These are phyloP conservation scores for Acridotheres tristis DNA, from an alignment of 2,797 vertebrate species.

Conservation along the genomic window DNA sequence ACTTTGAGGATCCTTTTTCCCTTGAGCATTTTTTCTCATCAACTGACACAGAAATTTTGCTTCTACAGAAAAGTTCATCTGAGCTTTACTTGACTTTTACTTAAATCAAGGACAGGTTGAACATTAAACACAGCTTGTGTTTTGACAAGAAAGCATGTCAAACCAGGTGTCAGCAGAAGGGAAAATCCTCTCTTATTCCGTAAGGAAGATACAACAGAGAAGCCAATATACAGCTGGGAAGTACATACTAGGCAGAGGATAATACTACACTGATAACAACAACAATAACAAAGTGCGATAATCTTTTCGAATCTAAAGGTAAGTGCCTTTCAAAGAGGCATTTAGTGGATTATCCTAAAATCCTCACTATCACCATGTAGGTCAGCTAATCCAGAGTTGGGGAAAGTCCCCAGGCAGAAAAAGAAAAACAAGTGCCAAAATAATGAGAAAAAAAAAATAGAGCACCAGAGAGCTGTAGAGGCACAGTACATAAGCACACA, in stretches of 20 bases:
- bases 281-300: neutral
- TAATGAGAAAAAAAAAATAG: rapidly evolving
- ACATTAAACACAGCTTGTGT: neutral
- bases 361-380: neutral
- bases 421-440: neutral
- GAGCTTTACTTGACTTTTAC: neutral
- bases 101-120: neutral
- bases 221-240: neutral
- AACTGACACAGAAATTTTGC: neutral
- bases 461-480: neutral
- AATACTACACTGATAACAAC: neutral
- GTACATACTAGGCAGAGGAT: neutral
- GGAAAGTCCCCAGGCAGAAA: neutral
- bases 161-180: neutral
- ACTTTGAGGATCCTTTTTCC: neutral
- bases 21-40: neutral
- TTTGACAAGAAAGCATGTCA: neutral
- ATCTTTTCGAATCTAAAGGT: neutral
- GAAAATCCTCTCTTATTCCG: neutral
- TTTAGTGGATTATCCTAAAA: constrained; percentile 24
- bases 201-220: neutral
- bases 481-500: neutral
- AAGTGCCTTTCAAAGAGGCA: neutral
- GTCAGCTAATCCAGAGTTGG: neutral
- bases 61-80: neutral